Evolutionary conservation across 2,888 invertebrate species (phyloP).

Genomic region (Prosopocoilus inquinatus): DNA sequence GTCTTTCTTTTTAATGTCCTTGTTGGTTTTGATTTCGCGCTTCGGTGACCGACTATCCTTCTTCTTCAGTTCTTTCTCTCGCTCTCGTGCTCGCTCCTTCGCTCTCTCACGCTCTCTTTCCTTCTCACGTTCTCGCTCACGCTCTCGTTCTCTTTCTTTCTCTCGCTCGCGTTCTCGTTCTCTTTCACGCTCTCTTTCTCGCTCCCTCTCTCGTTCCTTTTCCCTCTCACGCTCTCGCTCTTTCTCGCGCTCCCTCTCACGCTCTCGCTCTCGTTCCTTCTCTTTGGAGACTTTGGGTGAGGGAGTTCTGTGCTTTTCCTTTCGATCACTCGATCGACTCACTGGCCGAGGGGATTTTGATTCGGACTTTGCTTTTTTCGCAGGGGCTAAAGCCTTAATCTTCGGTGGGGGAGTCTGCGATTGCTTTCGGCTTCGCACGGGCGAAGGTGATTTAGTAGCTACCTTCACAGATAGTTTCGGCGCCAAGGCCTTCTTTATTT

Average conservation of each 20-base stretch:
- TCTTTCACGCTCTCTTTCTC: slow-evolving; percentile 44
- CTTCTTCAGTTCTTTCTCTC: slow-evolving; percentile 50
- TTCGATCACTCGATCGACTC: slow-evolving; percentile 33
- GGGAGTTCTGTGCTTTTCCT: slow-evolving; percentile 48
- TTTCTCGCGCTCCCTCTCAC: slow-evolving; percentile 53
- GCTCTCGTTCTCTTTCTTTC: slow-evolving; percentile 54
- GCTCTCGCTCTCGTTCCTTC: slow-evolving; percentile 36
- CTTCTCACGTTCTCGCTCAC: slow-evolving; percentile 54
- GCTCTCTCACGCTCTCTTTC: slow-evolving; percentile 39
- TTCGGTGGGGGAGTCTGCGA: slow-evolving; percentile 50
- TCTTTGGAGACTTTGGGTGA: slow-evolving; percentile 43
- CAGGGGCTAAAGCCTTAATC: slow-evolving; percentile 37
- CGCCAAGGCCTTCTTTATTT: slow-evolving; percentile 51
- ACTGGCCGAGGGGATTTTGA: slow-evolving; percentile 44
- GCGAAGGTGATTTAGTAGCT: slow-evolving; percentile 43
- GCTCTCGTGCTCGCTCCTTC: slow-evolving; percentile 39
- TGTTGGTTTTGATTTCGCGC: slow-evolving; percentile 35
- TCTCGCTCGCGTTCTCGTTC: slow-evolving; percentile 51
- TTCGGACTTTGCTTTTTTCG: slow-evolving; percentile 37
- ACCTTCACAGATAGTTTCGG: slow-evolving; percentile 29
- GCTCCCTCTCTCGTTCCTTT: slow-evolving; percentile 46
- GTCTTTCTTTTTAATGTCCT: slow-evolving; percentile 45
- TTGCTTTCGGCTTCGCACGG: slow-evolving; percentile 38
- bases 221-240: slow-evolving; percentile 52
- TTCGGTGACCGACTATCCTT: slow-evolving; percentile 45